These are phyloP conservation scores for Caracal caracal DNA, from an alignment of 2,113 vertebrate species.

Conservation along the genomic window DNA sequence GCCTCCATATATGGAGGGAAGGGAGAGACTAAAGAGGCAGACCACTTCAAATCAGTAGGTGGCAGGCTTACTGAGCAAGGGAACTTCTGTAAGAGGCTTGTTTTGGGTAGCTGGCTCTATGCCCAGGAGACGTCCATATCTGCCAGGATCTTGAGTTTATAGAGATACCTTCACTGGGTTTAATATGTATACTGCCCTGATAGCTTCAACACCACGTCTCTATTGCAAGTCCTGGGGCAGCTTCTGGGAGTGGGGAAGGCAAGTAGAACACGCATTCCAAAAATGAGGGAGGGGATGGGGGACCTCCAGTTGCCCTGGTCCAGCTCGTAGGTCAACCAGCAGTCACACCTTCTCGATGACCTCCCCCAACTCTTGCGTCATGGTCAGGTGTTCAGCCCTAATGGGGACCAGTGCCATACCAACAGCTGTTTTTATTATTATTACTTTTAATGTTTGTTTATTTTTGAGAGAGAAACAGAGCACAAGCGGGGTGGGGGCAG, in stretches of 20 bases:
- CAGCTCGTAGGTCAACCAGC: not conserved
- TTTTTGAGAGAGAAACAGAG: too few relatives aligned
- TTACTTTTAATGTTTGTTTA: too few relatives aligned
- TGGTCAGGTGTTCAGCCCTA: not conserved
- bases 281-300: not conserved
- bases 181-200: not conserved
- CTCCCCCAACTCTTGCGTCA: not conserved
- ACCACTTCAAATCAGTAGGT: not conserved
- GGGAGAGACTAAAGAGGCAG: not conserved
- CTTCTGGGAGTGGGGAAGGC: not conserved
- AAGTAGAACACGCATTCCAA: not conserved
- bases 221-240: not conserved
- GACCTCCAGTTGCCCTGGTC: too few relatives aligned
- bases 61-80: not conserved
- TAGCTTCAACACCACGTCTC: not conserved
- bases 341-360: not conserved
- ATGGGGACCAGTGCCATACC: rapidly evolving
- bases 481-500: too few relatives aligned
- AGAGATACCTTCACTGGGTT: not conserved
- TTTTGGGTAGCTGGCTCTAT: not conserved
- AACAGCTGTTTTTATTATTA: not conserved
- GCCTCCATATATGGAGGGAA: not conserved
- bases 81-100: not conserved
- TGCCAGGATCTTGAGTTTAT: not conserved
- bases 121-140: not conserved